A percentile compares a stretch with the other conserved stretches of the same genome.
Conservation (phyloP, 2,113 vertebrate species). For the Ctenomys sociabilis region DNA sequence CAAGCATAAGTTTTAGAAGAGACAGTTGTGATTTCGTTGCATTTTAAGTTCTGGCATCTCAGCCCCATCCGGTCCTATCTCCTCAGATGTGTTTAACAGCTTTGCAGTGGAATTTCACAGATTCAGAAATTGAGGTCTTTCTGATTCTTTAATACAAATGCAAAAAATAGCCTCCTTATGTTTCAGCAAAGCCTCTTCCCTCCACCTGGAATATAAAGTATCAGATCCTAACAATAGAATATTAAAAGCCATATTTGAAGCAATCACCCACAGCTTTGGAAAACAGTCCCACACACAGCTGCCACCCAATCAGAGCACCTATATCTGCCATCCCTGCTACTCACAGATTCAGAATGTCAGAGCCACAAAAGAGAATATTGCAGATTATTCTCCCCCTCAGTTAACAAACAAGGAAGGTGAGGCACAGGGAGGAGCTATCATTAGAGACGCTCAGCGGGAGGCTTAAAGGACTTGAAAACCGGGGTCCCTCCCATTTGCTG, state of each 20-base stretch:
- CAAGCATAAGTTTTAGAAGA: conserved; percentile 73
- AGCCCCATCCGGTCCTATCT: not conserved
- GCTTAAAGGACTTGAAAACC: not conserved
- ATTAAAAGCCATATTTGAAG: conserved; percentile 78
- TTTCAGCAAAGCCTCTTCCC: conserved; percentile 68
- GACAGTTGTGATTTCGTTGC: conserved; percentile 64
- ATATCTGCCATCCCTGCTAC: conserved; percentile 66
- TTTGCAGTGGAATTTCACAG: conserved; percentile 64
- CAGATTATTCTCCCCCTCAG: conserved; percentile 17
- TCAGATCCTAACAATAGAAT: conserved; percentile 79
- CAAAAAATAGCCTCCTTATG: conserved; percentile 55
- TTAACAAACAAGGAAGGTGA: not conserved
- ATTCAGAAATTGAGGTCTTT: conserved; percentile 65
- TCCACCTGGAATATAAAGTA: conserved; percentile 71
- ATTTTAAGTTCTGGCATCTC: conserved; percentile 74
- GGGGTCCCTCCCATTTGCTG: not conserved
- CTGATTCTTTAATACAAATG: conserved; percentile 63
- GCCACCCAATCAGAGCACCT: conserved; percentile 69
- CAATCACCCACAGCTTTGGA: conserved; percentile 78
- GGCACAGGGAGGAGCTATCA: not conserved
- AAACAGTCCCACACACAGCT: conserved; percentile 77
- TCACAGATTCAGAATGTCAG: conserved; percentile 67
- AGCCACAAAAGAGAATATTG: conserved; percentile 3
- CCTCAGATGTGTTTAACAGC: conserved; percentile 64
- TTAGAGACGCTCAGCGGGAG: not conserved